Base-by-base conservation (phyloP, 2,797 vertebrate species). In the Malacoraja senta region DNA sequence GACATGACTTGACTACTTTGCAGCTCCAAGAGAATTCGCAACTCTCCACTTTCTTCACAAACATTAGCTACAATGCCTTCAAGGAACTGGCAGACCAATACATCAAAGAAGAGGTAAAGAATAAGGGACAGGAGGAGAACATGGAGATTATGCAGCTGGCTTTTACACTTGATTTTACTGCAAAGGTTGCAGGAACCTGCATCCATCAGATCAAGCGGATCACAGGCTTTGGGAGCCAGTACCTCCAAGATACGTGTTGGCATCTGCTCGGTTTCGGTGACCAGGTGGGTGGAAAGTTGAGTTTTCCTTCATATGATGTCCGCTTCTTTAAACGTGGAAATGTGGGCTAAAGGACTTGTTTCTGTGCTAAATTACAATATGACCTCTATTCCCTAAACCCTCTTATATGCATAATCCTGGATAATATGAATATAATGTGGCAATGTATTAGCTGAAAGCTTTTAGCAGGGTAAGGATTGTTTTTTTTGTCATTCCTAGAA, bases 51-150 rank as follows among this genome's bases (percentile, higher is more conserved):
- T 98, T 97, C 95, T 97, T 98, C 94, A 95, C 96, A 0, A 84
- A 95, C 91, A 96, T 99, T 94, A 95, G 97, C 0, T 98, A 98
- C 19, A 95, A 96, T n/a, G 96, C 97, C 94, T 98, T 99, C 96
- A 96, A 97, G 95, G 96, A 94, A 94, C 84, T 99, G 95, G 97
- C 96, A 0, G 97, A 98, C 10, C 96, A 95, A 15, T 98, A 98
- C 0, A 94, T 97, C 10, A 95, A 94, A 93, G 93, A 65, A 91
- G 95, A 94, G 7, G 53, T 95, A 93, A 86, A 44, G 0, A 94
- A 94, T 77, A 7, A 95, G 93, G 94, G 93, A 84, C 71, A 93
- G 0, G 0, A 94, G 0, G 76, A 94, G 0, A 96, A 95, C 3
- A 97, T 96, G 0, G 95, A 97, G n/a, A 95, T 97, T 94, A 96